phyloP scores from a whole-genome alignment of 2,888 invertebrate genomes.

The Autographa gamma region DNA sequence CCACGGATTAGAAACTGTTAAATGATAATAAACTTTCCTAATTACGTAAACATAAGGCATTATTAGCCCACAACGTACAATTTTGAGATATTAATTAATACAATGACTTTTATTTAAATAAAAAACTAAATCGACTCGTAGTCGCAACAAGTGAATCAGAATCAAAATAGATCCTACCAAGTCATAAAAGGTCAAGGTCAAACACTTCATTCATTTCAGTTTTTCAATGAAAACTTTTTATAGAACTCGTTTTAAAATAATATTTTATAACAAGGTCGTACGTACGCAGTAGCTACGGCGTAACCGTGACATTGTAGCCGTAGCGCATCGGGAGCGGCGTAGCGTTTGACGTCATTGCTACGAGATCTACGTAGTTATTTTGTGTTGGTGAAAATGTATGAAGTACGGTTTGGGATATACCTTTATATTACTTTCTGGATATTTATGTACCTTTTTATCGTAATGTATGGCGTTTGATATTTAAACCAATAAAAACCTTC shows the following conservation, averaged over 20 bases:
- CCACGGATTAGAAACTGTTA: too few relatives aligned
- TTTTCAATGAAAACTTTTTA: neutral
- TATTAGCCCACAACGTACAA: too few relatives aligned
- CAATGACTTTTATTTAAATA: too few relatives aligned
- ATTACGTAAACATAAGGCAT: too few relatives aligned
- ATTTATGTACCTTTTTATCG: neutral
- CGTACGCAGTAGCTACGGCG: neutral
- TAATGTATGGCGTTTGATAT: too few relatives aligned
- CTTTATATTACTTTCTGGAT: neutral
- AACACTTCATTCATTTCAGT: neutral
- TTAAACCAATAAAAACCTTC: too few relatives aligned
- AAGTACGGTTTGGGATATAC: neutral
- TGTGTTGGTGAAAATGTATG: neutral
- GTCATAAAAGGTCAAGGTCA: neutral
- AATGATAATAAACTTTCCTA: too few relatives aligned
- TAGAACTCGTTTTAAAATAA: neutral
- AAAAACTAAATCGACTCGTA: too few relatives aligned
- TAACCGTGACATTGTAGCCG: constrained; percentile 37
- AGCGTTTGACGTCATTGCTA: constrained; percentile 37
- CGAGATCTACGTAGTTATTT: constrained; percentile 29
- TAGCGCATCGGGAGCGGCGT: constrained; percentile 5
- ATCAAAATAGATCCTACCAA: neutral
- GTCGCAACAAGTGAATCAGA: too few relatives aligned
- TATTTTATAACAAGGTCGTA: neutral
- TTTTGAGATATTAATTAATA: too few relatives aligned